phyloP scores from a whole-genome alignment of 1,140 invertebrate species.

The Chironomus striatipennis region DNA sequence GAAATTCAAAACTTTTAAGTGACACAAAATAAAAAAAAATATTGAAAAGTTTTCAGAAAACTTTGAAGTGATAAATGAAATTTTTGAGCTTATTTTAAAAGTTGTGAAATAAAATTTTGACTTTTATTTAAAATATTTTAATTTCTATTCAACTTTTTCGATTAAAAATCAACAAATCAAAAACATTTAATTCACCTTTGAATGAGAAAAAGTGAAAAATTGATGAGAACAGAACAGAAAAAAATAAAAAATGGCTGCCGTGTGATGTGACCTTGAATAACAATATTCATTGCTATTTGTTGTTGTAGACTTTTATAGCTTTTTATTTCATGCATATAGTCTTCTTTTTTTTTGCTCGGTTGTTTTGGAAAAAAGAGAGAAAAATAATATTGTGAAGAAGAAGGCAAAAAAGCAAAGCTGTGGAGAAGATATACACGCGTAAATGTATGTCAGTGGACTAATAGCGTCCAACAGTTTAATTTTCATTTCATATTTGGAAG shows the following conservation, averaged over 20 bases:
- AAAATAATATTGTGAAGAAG: not conserved
- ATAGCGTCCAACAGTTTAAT: conserved; percentile 16
- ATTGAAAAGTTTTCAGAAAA: not conserved
- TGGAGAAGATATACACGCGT: not conserved
- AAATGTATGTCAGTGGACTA: conserved; percentile 23
- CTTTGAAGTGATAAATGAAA: not conserved
- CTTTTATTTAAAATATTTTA: not conserved
- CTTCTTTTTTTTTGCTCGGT: not conserved
- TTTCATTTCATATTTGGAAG: not conserved
- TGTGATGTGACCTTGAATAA: conserved; percentile 19
- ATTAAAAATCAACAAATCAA: not conserved
- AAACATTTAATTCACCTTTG: not conserved
- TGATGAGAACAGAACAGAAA: not conserved
- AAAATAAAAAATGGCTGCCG: conserved; percentile 19
- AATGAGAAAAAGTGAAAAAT: not conserved
- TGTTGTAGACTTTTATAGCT: not conserved
- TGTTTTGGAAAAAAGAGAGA: not conserved
- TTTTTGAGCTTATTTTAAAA: not conserved
- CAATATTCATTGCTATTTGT: conserved; percentile 1
- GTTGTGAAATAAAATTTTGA: not conserved
- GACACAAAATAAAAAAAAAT: not conserved
- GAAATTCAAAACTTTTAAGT: not conserved
- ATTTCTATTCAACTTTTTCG: not conserved
- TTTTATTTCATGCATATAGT: not conserved
- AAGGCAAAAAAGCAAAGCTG: not conserved